Percentiles rank a stretch among this genome's conserved stretches.
Evolutionary conservation across 2,888 invertebrate genomes (phyloP).

Genomic region (Antheraea assamensis): DNA sequence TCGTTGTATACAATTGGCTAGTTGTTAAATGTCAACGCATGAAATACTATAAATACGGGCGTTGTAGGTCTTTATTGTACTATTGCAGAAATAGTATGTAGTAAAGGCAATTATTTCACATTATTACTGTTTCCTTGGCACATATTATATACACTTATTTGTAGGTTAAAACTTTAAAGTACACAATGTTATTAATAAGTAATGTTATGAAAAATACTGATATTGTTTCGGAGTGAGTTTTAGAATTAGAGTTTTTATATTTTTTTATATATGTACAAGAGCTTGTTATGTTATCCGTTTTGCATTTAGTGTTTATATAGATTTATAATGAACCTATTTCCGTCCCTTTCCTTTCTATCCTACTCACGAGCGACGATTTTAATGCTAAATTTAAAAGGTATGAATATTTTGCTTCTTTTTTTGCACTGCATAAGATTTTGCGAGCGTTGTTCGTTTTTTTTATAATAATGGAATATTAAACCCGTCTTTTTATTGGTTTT

Average conservation of each 20-base stretch:
- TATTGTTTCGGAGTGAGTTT: conserved; percentile 52
- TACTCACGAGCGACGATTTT: conserved; percentile 66
- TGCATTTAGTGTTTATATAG: conserved; percentile 19
- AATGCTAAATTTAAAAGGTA: conserved; percentile 68
- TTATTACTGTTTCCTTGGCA: conserved; percentile 39
- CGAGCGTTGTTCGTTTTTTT: conserved; percentile 23
- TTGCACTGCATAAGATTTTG: conserved; percentile 26
- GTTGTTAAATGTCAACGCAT: not conserved
- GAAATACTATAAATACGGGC: conserved; percentile 35
- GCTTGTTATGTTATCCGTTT: conserved; percentile 42
- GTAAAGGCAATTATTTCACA: conserved; percentile 58
- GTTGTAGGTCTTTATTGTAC: conserved; percentile 67
- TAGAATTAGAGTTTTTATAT: conserved; percentile 33
- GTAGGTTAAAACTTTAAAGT: conserved; percentile 61
- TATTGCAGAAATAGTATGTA: conserved; percentile 74
- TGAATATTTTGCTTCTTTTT: conserved; percentile 55
- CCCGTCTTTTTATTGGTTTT: not conserved
- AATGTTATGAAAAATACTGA: conserved; percentile 28
- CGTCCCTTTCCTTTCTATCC: conserved; percentile 60
- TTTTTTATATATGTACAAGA: conserved; percentile 37
- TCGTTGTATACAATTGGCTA: conserved; percentile 25
- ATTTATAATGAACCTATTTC: conserved; percentile 43
- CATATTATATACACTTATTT: conserved; percentile 41
- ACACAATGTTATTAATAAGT: conserved; percentile 48
- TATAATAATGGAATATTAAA: not conserved